Conservation (phyloP, 2,888 invertebrate genomes). For the Penaeus monodon region DNA sequence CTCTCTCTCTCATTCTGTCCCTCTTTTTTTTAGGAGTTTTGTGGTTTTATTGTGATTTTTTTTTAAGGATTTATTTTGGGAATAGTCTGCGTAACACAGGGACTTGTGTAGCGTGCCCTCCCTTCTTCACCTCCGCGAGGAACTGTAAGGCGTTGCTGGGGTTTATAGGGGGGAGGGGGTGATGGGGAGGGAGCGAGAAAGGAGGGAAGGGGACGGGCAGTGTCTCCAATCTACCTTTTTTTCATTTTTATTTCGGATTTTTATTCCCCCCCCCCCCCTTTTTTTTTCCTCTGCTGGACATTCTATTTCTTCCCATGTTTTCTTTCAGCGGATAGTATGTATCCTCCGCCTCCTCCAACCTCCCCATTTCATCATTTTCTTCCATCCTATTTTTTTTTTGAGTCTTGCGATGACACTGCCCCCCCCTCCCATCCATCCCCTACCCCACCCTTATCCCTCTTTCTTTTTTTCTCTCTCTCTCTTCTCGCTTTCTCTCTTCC, state of each 20-base stretch:
- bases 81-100: no score
- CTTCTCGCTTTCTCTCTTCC: not conserved
- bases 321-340: no score
- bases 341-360: not conserved
- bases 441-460: not conserved
- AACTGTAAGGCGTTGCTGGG: no score
- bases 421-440: not conserved
- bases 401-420: no score
- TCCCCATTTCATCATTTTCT: not conserved
- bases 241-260: not conserved
- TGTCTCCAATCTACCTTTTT: not conserved
- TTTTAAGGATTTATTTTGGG: not conserved
- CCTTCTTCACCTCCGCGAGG: no score
- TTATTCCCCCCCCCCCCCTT: not conserved
- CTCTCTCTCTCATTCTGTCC: slow-evolving; percentile 18
- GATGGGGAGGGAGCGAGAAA: not conserved
- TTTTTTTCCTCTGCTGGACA: not conserved
- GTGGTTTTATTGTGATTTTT: not conserved
- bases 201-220: not conserved
- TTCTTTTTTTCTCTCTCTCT: slow-evolving; percentile 4
- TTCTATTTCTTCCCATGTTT: no score
- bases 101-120: no score
- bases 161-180: not conserved
- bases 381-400: not conserved
- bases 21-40: not conserved